Conservation (phyloP, 1,140 invertebrate genomes). For the Diprion similis region DNA sequence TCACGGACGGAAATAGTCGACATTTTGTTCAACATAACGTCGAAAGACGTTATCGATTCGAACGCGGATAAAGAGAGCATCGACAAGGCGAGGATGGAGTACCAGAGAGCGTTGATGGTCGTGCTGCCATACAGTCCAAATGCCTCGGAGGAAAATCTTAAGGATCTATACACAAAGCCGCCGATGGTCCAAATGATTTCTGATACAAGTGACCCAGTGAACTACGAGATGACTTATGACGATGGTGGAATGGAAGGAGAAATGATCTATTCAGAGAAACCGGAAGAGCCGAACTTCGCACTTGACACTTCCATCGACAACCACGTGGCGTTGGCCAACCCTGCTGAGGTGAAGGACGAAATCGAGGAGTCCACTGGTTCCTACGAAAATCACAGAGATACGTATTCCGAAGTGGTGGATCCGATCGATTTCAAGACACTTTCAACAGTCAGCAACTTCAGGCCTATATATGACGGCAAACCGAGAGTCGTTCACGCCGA, state of each 20-base stretch:
- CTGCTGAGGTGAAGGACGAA: slow-evolving; percentile 27
- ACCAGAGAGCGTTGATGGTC: slow-evolving; percentile 64
- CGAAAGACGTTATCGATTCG: slow-evolving; percentile 56
- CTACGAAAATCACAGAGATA: slow-evolving; percentile 40
- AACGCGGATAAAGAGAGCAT: slow-evolving; percentile 53
- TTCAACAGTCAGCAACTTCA: slow-evolving; percentile 23
- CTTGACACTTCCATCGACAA: slow-evolving; percentile 22
- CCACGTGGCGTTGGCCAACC: slow-evolving; percentile 6
- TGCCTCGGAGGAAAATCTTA: slow-evolving; percentile 55
- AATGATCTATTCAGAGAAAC: neutral
- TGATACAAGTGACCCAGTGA: neutral
- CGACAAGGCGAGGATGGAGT: slow-evolving; percentile 57
- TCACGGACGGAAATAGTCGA: slow-evolving; percentile 66
- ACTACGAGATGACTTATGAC: slow-evolving; percentile 19
- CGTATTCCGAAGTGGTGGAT: slow-evolving; percentile 33
- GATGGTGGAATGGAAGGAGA: slow-evolving; percentile 15
- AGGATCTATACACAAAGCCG: slow-evolving; percentile 63
- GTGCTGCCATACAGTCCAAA: slow-evolving; percentile 63
- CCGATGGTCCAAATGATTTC: slow-evolving; percentile 61
- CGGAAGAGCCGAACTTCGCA: slow-evolving; percentile 17
- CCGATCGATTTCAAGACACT: slow-evolving; percentile 15
- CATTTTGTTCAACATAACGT: slow-evolving; percentile 66
- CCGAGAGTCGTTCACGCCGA: neutral
- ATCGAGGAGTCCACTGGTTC: slow-evolving; percentile 33
- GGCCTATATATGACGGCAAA: slow-evolving; percentile 13